Evolutionary conservation across 2,113 vertebrate species (phyloP), one percentile per base, ranked within the genome.

Genomic region (Salvelinus sp.): DNA sequence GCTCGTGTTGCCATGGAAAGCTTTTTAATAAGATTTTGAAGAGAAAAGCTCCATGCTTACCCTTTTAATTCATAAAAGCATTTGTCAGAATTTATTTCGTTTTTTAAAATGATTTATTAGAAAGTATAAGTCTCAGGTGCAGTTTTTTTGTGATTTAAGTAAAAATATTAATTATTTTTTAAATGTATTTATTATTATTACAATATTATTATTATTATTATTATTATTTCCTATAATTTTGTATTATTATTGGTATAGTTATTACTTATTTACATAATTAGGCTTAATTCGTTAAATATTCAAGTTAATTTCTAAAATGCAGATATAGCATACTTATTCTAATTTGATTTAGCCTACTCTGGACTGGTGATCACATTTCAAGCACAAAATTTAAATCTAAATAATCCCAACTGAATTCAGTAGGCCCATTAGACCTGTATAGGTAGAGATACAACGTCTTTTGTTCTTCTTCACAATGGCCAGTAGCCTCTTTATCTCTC

Each of bases 1-100:
- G 84, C 79, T 74, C 63, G 76, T 76, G 71, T 84, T 89, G 88
- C 85, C 90, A 89, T 82, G 82, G 84, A 88, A 80, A 84, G 80
- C 83, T 69, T 79, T 88, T 81, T 90, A 91, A 90, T 88, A 90
- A 89, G 82, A 79, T 81, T 9, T 14, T 4, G 18, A 44, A 47
- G 27, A 67, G 65, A 44, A 18, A 44, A 44, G 0, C 2, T 18
- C 22, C 13, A 20, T 72, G 16, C n/a, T 71, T 50, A 16, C 33
- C 63, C 18, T 0, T 79, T 44, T 22, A 68, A 63, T 28, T 75
- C 13, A 62, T 25, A 23, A 62, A 48, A 20, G 25, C 70, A 72
- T 7, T 23, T 62, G 13, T 3, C n/a, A 62, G 5, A n/a, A 22
- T 28, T 47, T 50, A 66, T 3, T 23, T n/a, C 6, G 48, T 10